Base-by-base conservation (phyloP, 2,797 vertebrate species). In the Ptychobarbus kaznakovi region DNA sequence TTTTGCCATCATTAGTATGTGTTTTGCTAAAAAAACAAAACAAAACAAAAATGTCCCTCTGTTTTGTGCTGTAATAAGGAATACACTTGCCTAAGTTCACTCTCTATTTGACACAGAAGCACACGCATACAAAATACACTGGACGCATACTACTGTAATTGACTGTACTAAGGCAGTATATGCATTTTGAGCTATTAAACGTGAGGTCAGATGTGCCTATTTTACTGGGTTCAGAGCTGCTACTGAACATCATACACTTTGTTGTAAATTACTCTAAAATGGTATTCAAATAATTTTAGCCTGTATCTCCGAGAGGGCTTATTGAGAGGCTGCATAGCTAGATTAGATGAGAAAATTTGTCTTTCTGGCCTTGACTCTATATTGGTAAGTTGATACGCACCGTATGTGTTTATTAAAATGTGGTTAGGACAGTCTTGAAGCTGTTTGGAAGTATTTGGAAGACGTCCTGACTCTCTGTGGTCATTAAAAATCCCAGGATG, bases 251-350 rank as follows among this genome's bases (percentile, higher is more conserved):
- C 6, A 8, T 32, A 78, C 81, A 66, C 69, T 86, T 86, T 84
- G 65, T 86, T 86, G 53, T 84, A 82, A 86, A 86, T 86, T 61
- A 86, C 84, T 74, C 68, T 56, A 66, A 86, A 81, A 86, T 81
- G 63, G 38, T 76, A 61, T 18, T 8, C 0, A 4, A 66, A 32
- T 82, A 53, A 49, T 82, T 66, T 78, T 51, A 66, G 12, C 9
- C 44, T 51, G 51, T 74, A 32, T 51, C 42, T 78, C 46, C 58
- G n/a, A 61, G 35, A 56, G 38, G 28, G 58, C 15, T 79, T 80
- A 25, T 25, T 74, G 68, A 78, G 46, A 72, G 13, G 18, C 58
- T 35, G 53, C 51, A 69, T 49, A 6, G 38, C 5, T 32, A 35
- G 68, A 84, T 53, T 63, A 74, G 22, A 63, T 44, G 22, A 58